Conservation (phyloP, 2,888 invertebrate species). For the Erannis defoliaria region DNA sequence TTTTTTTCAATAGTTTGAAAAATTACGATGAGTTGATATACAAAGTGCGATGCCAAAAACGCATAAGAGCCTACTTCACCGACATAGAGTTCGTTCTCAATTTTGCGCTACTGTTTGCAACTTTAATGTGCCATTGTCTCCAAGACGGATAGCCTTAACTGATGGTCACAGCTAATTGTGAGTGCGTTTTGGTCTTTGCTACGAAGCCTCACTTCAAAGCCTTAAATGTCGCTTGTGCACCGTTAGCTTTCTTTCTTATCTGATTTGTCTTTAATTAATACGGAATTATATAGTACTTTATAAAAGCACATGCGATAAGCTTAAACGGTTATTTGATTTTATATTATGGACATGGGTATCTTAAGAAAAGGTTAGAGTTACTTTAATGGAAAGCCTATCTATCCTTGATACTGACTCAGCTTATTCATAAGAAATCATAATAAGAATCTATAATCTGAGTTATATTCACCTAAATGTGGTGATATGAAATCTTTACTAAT, state of each 20-base stretch:
- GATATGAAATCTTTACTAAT: no score
- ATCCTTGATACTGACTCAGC: not conserved
- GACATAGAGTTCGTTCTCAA: not conserved
- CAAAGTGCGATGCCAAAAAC: no score
- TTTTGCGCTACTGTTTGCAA: conserved; percentile 1
- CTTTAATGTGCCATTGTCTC: conserved; percentile 46
- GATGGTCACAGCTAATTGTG: conserved; percentile 82
- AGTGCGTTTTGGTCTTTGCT: conserved; percentile 22
- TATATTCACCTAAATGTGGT: no score
- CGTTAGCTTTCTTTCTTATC: conserved; percentile 64
- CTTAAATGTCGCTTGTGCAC: conserved; percentile 72
- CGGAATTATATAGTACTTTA: not conserved
- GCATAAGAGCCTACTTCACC: no score
- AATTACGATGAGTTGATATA: no score
- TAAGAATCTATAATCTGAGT: no score
- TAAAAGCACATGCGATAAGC: not conserved
- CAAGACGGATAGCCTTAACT: conserved; percentile 59
- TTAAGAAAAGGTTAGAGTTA: not conserved
- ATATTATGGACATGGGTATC: conserved; percentile 1
- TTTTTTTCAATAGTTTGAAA: no score
- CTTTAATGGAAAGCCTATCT: not conserved
- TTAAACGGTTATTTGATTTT: not conserved
- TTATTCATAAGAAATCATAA: not conserved
- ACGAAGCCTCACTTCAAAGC: conserved; percentile 54
- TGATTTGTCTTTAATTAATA: conserved; percentile 61